Base-by-base conservation (phyloP, 2,888 invertebrate species). In the Eristalis intricaria region DNA sequence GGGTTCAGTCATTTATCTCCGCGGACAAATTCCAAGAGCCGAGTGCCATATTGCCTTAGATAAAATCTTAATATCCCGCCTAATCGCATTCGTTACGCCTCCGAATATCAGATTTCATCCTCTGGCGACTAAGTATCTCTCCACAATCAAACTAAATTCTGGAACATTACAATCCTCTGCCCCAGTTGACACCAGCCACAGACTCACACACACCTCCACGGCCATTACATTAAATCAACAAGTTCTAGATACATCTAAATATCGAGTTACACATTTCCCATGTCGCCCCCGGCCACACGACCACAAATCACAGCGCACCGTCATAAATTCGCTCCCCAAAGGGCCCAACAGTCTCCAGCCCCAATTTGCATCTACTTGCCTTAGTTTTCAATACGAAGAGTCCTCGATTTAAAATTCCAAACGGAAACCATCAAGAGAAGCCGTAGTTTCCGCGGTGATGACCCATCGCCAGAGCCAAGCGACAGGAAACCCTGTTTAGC, bases 321-420 rank as follows among this genome's bases (percentile, higher is more conserved):
- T 60, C 70, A 86, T 83, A 82, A 82, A 86, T 86, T 74, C 74
- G 19, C 69, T 19, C 11, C 32, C 11, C 26, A 38, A 43, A 58
- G 65, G 8, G 32, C 43, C 22, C 65, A 32, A 19, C 26, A 2
- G 8, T 23, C 60, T 15, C 26, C 15, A 65, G 56, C 29, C 64
- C 64, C 65, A 65, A 78, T 86, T 78, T 82, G 74, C 74, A 86
- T 86, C 61, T 78, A 71, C 78, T 79, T 86, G 83, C 58, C 65
- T 74, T 26, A 50, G 40, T 70, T 77, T 70, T 23, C 15, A 63
- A n/a, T 23, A 64, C 1, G 23, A 56, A 38, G 32, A 26, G 75
- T 66, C 66, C 65, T 75, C 60, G 43, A 82, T 58, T 63, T 50
- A 13, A 64, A 77, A 78, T 56, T 64, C 22, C 35, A 22, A 63